Conservation (phyloP, 2,888 invertebrate species). For the Argyresthia goedartella region DNA sequence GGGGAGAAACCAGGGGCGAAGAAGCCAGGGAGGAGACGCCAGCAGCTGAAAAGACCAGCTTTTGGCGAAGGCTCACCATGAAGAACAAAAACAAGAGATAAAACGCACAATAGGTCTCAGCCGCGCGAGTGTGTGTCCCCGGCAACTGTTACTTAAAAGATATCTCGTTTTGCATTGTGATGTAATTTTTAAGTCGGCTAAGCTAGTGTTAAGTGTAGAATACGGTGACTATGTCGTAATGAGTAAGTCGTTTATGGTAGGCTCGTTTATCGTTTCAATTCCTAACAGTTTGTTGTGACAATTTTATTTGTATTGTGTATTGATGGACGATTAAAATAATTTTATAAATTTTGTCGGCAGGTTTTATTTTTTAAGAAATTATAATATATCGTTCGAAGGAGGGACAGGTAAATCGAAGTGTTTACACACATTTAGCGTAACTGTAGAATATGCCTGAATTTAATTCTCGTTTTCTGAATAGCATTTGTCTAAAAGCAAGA, state of each 20-base stretch:
- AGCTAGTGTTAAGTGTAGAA: conserved; percentile 29
- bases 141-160: conserved; percentile 42
- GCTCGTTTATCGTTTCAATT: conserved; percentile 53
- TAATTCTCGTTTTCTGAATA: neutral
- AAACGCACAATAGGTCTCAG: conserved; percentile 18
- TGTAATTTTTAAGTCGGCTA: conserved; percentile 60
- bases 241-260: conserved; percentile 25
- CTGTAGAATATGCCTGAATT: neutral
- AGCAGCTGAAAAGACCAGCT: conserved; percentile 72
- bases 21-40: conserved; percentile 57
- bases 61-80: conserved; percentile 79
- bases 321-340: conserved; percentile 35
- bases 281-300: conserved; percentile 54
- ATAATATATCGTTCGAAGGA: neutral
- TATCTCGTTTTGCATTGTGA: conserved; percentile 68
- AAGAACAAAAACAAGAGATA: conserved; percentile 78
- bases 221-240: conserved; percentile 5
- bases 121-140: conserved; percentile 24
- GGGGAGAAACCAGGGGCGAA: conserved; percentile 68
- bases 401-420: too few relatives aligned
- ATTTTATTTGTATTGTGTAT: conserved; percentile 41
- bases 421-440: too few relatives aligned
- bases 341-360: conserved; percentile 41
- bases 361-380: neutral
- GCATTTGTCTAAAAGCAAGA: neutral